These are phyloP conservation scores for Xiphophorus hellerii DNA, from an alignment of 2,113 vertebrate genomes.

Conservation along the genomic window DNA sequence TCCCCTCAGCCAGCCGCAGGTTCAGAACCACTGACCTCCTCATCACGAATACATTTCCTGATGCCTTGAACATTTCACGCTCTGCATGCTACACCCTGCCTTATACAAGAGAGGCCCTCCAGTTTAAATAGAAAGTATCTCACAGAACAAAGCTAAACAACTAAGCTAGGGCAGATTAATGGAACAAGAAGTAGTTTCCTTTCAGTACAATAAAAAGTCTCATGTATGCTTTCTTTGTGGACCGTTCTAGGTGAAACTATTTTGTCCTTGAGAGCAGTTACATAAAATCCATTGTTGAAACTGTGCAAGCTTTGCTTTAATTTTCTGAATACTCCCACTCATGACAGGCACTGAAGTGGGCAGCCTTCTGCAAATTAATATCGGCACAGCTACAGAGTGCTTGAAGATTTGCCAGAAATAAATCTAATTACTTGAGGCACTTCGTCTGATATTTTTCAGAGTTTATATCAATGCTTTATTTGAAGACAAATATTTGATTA, in stretches of 20 bases:
- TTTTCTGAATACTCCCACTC: slow-evolving; percentile 9
- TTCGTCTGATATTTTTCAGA: neutral
- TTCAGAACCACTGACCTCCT: slow-evolving; percentile 25
- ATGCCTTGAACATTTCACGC: slow-evolving; percentile 10
- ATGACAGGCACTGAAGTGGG: slow-evolving; percentile 15
- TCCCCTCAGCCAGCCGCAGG: slow-evolving; percentile 5
- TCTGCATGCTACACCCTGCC: slow-evolving; percentile 13
- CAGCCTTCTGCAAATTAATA: slow-evolving; percentile 35
- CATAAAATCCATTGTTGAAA: slow-evolving; percentile 36
- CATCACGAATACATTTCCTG: slow-evolving; percentile 20
- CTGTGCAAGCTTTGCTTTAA: slow-evolving; percentile 25
- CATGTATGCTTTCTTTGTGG: neutral
- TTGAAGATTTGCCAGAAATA: slow-evolving; percentile 4
- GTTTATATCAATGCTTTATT: neutral
- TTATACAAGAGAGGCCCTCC: slow-evolving; percentile 6
- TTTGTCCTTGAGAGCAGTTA: slow-evolving; percentile 41
- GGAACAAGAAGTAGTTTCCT: slow-evolving; percentile 16
- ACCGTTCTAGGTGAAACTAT: slow-evolving; percentile 12
- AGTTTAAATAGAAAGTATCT: slow-evolving; percentile 21
- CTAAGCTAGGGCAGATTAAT: neutral
- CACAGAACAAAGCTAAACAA: slow-evolving; percentile 28
- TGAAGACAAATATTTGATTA: neutral
- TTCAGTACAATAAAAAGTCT: neutral
- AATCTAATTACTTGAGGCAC: slow-evolving; percentile 1
- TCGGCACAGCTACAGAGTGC: slow-evolving; percentile 23